Evolutionary conservation across 2,888 invertebrate species (phyloP), one percentile per base, ranked within the genome.

Genomic region (Leptura quadrifasciata): DNA sequence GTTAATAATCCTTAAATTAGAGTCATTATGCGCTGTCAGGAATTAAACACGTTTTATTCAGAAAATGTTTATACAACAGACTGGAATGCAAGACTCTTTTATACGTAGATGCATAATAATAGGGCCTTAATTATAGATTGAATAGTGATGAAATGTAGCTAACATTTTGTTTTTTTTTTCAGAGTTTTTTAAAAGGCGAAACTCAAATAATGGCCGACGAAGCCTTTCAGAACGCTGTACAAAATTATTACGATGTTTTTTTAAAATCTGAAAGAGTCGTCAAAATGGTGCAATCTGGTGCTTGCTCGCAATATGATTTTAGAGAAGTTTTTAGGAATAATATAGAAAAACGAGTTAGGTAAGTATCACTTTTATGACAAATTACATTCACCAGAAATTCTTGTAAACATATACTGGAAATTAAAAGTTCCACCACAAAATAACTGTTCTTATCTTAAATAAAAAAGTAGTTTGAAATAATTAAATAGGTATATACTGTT

Each of bases 181-280:
- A 96, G 96, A 94, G 95, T 87, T 99, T 97, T 90, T 92, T 99
- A 77, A 98, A 97, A 91, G 99, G 99, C 63, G 99, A 99, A 90
- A 98, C 98, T n/a, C 97, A 97, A 90, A 98, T 98, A 86, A 94
- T 97, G 91, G 97, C 98, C 10, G 98, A 98, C 88, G 98, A 98
- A 90, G 99, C 99, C 72, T 99, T 99, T 90, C 98, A 97, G 88
- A 99, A 99, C 90, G 99, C 99, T 52, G 97, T 99, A 72, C 98
- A 98, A 90, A 97, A 96, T 86, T 97, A 97, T 90, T 94, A 93
- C 88, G 98, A 98, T 89, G 97, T 98, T 79, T 99, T 99, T 91
- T 92, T 99, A 58, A 97, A 97, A 89, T 98, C 98, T 47, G 99
- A 99, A 88, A 92, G 99, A 81, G 97, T 99, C 60, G 92, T 95